phyloP scores from a whole-genome alignment of 2,797 vertebrate species.

The Garrulus glandarius region DNA sequence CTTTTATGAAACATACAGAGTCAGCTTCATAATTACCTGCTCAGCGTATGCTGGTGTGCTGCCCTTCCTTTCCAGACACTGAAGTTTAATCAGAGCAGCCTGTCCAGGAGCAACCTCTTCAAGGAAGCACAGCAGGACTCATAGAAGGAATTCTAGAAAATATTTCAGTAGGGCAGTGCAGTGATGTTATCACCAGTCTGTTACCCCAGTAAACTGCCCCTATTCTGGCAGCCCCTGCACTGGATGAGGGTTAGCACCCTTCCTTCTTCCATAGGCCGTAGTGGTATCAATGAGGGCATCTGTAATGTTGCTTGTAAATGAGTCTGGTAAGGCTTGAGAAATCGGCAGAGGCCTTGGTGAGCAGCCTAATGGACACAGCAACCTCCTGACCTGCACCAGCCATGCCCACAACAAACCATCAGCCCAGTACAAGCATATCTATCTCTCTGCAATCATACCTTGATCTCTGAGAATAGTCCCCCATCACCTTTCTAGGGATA shows the following conservation, averaged over 20 bases:
- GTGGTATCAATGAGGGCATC: neutral
- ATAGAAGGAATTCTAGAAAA: neutral
- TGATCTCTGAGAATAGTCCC: neutral
- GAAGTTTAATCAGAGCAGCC: neutral
- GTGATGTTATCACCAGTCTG: neutral
- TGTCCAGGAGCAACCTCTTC: neutral
- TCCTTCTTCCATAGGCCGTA: neutral
- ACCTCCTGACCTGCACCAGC: neutral
- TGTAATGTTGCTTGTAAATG: neutral
- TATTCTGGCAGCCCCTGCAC: neutral
- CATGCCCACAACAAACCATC: neutral
- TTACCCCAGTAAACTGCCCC: neutral
- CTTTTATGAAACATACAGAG: neutral
- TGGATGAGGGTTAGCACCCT: neutral
- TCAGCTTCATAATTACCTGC: rapidly evolving
- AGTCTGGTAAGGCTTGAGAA: neutral
- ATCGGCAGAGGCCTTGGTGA: neutral
- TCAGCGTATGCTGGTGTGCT: neutral
- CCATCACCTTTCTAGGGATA: neutral
- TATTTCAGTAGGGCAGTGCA: neutral
- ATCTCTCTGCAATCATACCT: rapidly evolving
- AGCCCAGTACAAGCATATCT: neutral
- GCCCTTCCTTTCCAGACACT: neutral
- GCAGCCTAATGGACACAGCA: neutral
- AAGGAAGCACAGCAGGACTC: neutral